phyloP scores from a whole-genome alignment of 2,797 vertebrate species.

The Paratrypauchen microcephalus region DNA sequence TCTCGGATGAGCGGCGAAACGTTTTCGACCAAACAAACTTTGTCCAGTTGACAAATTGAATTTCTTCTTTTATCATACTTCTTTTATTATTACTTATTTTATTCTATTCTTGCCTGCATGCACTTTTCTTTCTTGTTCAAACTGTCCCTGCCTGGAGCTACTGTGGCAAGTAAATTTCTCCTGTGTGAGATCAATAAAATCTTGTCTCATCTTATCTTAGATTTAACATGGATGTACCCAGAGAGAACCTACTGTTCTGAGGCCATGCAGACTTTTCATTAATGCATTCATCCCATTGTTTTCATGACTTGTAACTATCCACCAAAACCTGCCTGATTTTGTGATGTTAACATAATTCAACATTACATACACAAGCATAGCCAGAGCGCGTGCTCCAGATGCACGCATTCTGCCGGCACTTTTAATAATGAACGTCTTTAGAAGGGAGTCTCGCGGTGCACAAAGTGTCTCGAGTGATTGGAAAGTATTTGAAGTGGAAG shows the following conservation, averaged over 20 bases:
- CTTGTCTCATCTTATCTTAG: no score
- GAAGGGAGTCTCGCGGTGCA: conserved; percentile 60
- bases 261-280: not conserved
- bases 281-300: not conserved
- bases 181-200: no score
- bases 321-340: conserved; percentile 11
- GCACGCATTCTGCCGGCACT: conserved; percentile 35
- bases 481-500: conserved; percentile 71
- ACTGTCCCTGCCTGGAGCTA: no score
- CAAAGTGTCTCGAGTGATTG: conserved; percentile 74
- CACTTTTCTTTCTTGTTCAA: no score
- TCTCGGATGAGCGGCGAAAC: no score
- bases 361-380: conserved; percentile 49
- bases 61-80: no score
- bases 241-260: not conserved
- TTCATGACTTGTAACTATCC: not conserved
- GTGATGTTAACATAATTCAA: conserved; percentile 46
- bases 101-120: no score
- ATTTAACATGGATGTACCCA: not conserved
- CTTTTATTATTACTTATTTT: no score
- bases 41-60: no score
- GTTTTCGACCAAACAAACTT: no score
- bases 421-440: conserved; percentile 61
- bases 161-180: no score
- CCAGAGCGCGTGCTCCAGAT: conserved; percentile 55